Conservation (phyloP, 2,113 vertebrate species). For the Phoenicopterus ruber region DNA sequence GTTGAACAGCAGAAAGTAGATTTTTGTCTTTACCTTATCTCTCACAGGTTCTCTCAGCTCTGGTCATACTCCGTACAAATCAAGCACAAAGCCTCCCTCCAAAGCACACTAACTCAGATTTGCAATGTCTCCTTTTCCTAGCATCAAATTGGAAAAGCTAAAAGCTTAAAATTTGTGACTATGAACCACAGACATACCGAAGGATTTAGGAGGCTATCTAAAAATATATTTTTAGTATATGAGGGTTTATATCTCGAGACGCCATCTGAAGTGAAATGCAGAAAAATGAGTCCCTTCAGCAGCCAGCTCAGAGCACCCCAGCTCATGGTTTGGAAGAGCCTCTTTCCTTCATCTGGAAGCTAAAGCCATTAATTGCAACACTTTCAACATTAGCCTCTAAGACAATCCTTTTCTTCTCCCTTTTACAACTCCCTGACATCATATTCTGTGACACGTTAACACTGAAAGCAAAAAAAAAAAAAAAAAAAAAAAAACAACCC, state of each 20-base stretch:
- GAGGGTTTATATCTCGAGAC: background rate
- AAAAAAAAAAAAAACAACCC: background rate
- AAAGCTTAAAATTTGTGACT: background rate
- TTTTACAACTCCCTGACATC: background rate
- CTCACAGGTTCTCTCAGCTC: background rate
- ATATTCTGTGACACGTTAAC: background rate
- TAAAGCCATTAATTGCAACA: background rate
- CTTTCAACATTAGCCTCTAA: background rate
- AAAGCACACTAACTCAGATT: background rate
- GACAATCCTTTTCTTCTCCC: background rate
- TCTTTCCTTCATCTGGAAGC: background rate
- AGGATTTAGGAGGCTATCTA: background rate
- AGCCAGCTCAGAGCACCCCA: background rate
- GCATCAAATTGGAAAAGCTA: constrained; percentile 10
- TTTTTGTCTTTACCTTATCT: background rate
- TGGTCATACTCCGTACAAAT: background rate
- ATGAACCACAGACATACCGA: background rate
- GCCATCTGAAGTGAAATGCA: background rate
- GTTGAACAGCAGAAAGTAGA: background rate
- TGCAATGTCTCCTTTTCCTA: background rate
- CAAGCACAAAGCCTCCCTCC: background rate
- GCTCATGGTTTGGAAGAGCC: background rate
- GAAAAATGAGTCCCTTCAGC: background rate
- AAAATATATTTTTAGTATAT: background rate
- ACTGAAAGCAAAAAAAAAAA: background rate